These are phyloP conservation scores for Sycobia sp. DNA, from an alignment of 1,140 invertebrate genomes.

Conservation along the genomic window DNA sequence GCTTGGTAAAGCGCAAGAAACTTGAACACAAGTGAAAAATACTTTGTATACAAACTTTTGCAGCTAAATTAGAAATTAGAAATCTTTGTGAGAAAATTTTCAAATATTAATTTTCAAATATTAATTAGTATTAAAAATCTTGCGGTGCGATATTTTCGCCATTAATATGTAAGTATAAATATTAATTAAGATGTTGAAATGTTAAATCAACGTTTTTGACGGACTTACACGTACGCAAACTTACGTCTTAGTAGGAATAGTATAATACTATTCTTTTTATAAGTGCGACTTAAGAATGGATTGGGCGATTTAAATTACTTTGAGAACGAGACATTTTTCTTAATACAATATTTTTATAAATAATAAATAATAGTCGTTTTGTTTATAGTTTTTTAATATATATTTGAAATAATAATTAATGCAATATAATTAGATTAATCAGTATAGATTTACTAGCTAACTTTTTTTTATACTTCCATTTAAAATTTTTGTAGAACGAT, in stretches of 20 bases:
- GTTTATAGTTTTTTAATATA: not conserved
- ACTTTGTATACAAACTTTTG: slow-evolving; percentile 13
- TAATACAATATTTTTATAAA: not conserved
- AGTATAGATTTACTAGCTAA: not conserved
- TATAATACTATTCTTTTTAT: slow-evolving; percentile 17
- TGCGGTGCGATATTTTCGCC: not conserved
- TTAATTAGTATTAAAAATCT: not conserved
- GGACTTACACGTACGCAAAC: not conserved
- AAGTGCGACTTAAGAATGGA: slow-evolving; percentile 14
- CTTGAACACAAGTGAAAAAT: not conserved
- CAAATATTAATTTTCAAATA: not conserved
- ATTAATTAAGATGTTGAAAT: not conserved
- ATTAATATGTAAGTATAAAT: not conserved
- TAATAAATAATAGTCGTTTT: slow-evolving; percentile 9
- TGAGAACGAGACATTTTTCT: not conserved
- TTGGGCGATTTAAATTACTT: slow-evolving; percentile 5
- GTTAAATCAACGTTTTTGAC: slow-evolving; percentile 14
- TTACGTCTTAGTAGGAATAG: slow-evolving; percentile 10
- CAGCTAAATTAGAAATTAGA: slow-evolving; percentile 18
- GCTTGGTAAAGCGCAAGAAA: not conserved
- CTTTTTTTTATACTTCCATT: not conserved
- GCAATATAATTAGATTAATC: not conserved
- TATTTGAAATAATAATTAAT: not conserved
- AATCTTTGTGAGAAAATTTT: not conserved
- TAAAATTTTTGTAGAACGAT: not conserved